Conservation (phyloP, 1,140 invertebrate genomes). For the Zeugodacus cucurbitae region DNA sequence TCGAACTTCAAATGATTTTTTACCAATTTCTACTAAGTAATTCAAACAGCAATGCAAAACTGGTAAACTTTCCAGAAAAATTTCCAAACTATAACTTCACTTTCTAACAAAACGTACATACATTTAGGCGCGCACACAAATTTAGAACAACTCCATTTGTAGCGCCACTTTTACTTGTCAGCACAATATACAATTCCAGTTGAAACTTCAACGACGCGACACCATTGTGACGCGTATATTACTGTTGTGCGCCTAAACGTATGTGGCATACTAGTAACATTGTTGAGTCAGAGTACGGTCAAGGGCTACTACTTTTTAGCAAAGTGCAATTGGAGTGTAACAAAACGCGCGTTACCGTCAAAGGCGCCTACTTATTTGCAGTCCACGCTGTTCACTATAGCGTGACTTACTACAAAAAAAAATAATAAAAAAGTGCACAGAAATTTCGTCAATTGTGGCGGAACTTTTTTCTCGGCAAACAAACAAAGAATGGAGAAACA, state of each 20-base stretch:
- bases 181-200: neutral
- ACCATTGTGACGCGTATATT: neutral
- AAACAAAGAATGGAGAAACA: neutral
- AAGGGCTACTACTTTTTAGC: conserved; percentile 24
- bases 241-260: conserved; percentile 2
- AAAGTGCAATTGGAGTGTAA: neutral
- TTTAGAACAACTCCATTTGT: neutral
- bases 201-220: conserved; percentile 21
- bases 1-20: no score
- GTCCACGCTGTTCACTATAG: neutral
- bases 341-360: neutral
- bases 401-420: neutral
- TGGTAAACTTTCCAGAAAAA: neutral
- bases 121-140: neutral
- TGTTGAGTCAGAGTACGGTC: neutral
- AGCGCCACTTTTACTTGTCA: conserved; percentile 4
- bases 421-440: neutral
- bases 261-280: neutral
- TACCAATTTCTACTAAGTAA: no score
- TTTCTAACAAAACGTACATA: neutral
- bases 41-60: neutral
- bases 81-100: neutral
- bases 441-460: neutral
- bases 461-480: neutral
- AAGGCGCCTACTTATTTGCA: no score